These are phyloP conservation scores for Bombus confusus DNA, from an alignment of 1,140 invertebrate genomes.

Conservation along the genomic window DNA sequence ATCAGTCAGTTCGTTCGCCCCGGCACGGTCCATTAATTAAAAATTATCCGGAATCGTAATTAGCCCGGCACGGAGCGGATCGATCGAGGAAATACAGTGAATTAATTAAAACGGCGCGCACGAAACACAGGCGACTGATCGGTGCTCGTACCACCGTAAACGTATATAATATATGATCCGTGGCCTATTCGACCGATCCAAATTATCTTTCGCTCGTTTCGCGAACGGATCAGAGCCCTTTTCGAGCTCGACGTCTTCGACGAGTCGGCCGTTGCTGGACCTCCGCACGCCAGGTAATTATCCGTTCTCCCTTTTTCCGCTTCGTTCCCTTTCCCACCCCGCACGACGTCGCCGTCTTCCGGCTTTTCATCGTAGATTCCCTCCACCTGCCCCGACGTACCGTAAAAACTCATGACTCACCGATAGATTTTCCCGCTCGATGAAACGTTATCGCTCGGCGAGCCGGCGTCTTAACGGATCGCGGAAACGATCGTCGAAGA, in stretches of 20 bases:
- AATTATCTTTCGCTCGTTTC: constrained; percentile 53
- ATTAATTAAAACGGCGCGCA: constrained; percentile 60
- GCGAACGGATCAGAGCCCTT: constrained; percentile 46
- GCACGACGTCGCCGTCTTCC: not conserved
- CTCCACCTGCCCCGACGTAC: constrained; percentile 50
- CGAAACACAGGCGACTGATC: not conserved
- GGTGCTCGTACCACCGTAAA: not conserved
- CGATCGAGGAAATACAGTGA: constrained; percentile 65
- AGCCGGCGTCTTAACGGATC: constrained; percentile 37
- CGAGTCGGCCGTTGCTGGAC: not conserved
- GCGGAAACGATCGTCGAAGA: not conserved
- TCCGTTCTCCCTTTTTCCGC: not conserved
- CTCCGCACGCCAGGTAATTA: constrained; percentile 49
- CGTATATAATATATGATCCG: constrained; percentile 35
- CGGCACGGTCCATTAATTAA: constrained; percentile 57
- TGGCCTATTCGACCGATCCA: constrained; percentile 21
- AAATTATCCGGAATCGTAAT: constrained; percentile 63
- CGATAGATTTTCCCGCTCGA: constrained; percentile 58
- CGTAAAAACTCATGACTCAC: constrained; percentile 60
- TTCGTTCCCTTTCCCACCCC: not conserved
- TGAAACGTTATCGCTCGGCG: constrained; percentile 55
- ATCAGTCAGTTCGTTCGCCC: not conserved
- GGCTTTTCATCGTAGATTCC: constrained; percentile 37
- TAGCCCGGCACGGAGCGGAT: constrained; percentile 51
- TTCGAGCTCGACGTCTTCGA: constrained; percentile 34